These are phyloP conservation scores for Xenopus borealis DNA, from an alignment of 2,113 vertebrate genomes.

Conservation along the genomic window DNA sequence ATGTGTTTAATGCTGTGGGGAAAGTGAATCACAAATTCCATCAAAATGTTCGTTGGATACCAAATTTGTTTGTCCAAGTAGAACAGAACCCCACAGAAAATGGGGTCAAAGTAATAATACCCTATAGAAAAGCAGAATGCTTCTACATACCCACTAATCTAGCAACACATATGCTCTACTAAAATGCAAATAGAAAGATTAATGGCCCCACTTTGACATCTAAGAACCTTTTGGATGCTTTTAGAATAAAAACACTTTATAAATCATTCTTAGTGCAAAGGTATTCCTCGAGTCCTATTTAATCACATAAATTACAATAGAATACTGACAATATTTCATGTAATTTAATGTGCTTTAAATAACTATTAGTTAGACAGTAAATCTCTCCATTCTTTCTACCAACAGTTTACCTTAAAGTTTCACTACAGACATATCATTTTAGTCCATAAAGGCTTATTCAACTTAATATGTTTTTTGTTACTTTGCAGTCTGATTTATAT, in stretches of 20 bases:
- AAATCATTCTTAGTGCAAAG: slow-evolving; percentile 74
- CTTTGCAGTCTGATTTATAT: slow-evolving; percentile 28
- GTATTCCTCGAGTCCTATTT: slow-evolving; percentile 52
- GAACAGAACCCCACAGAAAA: slow-evolving; percentile 61
- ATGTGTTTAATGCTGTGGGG: slow-evolving; percentile 11
- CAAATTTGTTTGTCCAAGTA: slow-evolving; percentile 70
- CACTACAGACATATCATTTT: slow-evolving; percentile 22
- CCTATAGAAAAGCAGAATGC: slow-evolving; percentile 61
- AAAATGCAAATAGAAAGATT: slow-evolving; percentile 70
- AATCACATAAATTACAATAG: slow-evolving; percentile 61
- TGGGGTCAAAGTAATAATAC: slow-evolving; percentile 70
- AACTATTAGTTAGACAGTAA: slow-evolving; percentile 45
- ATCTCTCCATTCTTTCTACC: slow-evolving; percentile 45
- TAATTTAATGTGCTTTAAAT: slow-evolving; percentile 52
- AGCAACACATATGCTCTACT: slow-evolving; percentile 68
- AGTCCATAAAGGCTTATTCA: slow-evolving; percentile 24
- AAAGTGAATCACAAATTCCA: slow-evolving; percentile 52
- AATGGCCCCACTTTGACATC: slow-evolving; percentile 70
- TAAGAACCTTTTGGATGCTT: slow-evolving; percentile 67
- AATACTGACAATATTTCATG: slow-evolving; percentile 56
- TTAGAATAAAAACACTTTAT: slow-evolving; percentile 73
- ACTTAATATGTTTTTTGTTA: slow-evolving; percentile 5
- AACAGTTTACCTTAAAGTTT: slow-evolving; percentile 1
- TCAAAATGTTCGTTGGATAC: slow-evolving; percentile 70
- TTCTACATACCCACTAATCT: slow-evolving; percentile 71